Conservation (phyloP, 2,888 invertebrate genomes). For the Hedychridium roseum region DNA sequence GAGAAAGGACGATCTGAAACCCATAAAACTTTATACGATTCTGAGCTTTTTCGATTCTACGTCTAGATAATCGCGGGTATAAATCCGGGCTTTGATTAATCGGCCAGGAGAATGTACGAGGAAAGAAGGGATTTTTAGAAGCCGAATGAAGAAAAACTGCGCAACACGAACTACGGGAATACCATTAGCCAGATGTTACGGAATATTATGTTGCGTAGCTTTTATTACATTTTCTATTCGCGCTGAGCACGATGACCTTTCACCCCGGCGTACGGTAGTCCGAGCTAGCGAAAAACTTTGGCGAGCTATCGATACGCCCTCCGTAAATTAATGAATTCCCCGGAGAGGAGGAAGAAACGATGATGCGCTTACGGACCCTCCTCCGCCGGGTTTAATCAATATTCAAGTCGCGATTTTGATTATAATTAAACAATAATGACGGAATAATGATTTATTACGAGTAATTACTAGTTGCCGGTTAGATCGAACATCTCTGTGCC, state of each 20-base stretch:
- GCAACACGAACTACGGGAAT: too few relatives aligned
- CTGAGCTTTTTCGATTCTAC: too few relatives aligned
- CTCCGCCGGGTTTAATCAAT: constrained; percentile 47
- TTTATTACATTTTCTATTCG: too few relatives aligned
- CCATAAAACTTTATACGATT: too few relatives aligned
- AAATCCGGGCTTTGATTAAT: too few relatives aligned
- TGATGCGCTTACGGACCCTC: constrained; percentile 14
- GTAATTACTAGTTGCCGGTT: constrained; percentile 54
- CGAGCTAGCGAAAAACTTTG: constrained; percentile 20
- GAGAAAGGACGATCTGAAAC: too few relatives aligned
- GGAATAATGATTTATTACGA: constrained; percentile 57
- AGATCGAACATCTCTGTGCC: constrained; percentile 29
- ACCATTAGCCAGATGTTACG: too few relatives aligned
- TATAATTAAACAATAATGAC: constrained; percentile 59
- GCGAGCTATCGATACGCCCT: constrained; percentile 19
- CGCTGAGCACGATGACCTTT: constrained; percentile 6
- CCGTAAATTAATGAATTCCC: constrained; percentile 37
- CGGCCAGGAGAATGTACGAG: too few relatives aligned
- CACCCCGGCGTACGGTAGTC: constrained; percentile 25
- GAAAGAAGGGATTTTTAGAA: too few relatives aligned
- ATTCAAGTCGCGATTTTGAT: constrained; percentile 57
- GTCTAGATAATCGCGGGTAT: too few relatives aligned
- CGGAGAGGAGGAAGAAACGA: constrained; percentile 18
- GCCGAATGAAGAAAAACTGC: too few relatives aligned
- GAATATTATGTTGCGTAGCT: too few relatives aligned